phyloP scores from a whole-genome alignment of 2,888 invertebrate species.

The Drosophila macrothrix region DNA sequence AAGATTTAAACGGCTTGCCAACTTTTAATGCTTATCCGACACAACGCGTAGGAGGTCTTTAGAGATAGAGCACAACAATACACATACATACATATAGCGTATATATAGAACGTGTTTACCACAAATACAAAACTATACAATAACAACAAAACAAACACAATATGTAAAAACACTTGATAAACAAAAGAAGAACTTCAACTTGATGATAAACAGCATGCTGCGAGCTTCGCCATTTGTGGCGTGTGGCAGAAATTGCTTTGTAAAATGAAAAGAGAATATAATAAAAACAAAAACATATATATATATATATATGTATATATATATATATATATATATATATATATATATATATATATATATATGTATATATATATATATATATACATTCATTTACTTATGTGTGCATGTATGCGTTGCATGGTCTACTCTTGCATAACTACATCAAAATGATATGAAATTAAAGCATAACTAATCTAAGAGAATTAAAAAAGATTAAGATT shows the following conservation, averaged over 20 bases:
- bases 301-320: slow-evolving; percentile 27
- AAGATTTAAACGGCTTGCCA: slow-evolving; percentile 65
- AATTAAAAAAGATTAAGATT: slow-evolving; percentile 27
- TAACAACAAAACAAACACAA: slow-evolving; percentile 42
- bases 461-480: slow-evolving; percentile 53
- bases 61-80: slow-evolving; percentile 70
- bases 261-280: slow-evolving; percentile 57
- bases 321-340: slow-evolving; percentile 24
- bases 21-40: slow-evolving; percentile 72
- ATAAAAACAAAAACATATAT: slow-evolving; percentile 12
- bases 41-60: slow-evolving; percentile 70
- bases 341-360: slow-evolving; percentile 16
- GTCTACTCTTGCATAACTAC: slow-evolving; percentile 54
- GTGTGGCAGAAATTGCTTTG: slow-evolving; percentile 60
- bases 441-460: slow-evolving; percentile 58
- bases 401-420: slow-evolving; percentile 43
- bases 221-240: slow-evolving; percentile 1
- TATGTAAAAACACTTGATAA: slow-evolving; percentile 72
- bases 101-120: slow-evolving; percentile 55
- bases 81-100: slow-evolving; percentile 35
- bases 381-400: slow-evolving; percentile 28
- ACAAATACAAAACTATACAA: slow-evolving; percentile 53
- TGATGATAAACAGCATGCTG: slow-evolving; percentile 37
- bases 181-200: slow-evolving; percentile 25
- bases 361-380: slow-evolving; percentile 28